phyloP scores from a whole-genome alignment of 2,888 invertebrate genomes.

The Balanococcus diminutus region DNA sequence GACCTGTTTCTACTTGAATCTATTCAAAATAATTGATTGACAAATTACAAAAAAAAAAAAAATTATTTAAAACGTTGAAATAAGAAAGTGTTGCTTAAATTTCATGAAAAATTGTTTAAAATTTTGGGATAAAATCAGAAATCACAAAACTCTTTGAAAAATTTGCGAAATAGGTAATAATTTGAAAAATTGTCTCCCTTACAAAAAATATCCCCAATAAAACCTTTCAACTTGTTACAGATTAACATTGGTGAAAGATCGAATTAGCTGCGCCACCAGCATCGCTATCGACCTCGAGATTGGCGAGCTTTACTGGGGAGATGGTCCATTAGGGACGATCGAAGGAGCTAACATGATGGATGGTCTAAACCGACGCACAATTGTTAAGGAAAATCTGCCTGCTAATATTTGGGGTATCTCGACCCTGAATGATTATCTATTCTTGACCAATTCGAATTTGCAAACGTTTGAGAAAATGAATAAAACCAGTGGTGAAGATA shows the following conservation, averaged over 20 bases:
- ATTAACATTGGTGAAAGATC: slow-evolving; percentile 69
- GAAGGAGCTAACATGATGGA: slow-evolving; percentile 83
- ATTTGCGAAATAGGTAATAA: no score
- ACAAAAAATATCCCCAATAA: no score
- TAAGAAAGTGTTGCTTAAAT: no score
- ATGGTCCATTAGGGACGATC: slow-evolving; percentile 87
- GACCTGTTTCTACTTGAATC: no score
- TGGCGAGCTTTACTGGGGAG: slow-evolving; percentile 84
- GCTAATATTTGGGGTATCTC: slow-evolving; percentile 83
- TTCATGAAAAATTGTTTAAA: no score
- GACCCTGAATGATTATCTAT: slow-evolving; percentile 83
- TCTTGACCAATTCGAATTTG: slow-evolving; percentile 97
- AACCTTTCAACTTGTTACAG: not conserved
- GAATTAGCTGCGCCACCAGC: slow-evolving; percentile 88
- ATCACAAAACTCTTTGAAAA: no score
- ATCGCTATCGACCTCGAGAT: slow-evolving; percentile 70
- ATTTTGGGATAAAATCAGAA: no score
- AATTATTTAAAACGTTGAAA: no score
- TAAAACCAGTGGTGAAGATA: slow-evolving; percentile 66
- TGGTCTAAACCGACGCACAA: slow-evolving; percentile 72
- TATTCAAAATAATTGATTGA: no score
- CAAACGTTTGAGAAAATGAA: slow-evolving; percentile 87
- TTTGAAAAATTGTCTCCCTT: no score
- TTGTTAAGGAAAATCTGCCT: slow-evolving; percentile 82
- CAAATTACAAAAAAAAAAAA: no score